Conservation (phyloP, 1,140 invertebrate genomes). For the Penaeus vannamei region DNA sequence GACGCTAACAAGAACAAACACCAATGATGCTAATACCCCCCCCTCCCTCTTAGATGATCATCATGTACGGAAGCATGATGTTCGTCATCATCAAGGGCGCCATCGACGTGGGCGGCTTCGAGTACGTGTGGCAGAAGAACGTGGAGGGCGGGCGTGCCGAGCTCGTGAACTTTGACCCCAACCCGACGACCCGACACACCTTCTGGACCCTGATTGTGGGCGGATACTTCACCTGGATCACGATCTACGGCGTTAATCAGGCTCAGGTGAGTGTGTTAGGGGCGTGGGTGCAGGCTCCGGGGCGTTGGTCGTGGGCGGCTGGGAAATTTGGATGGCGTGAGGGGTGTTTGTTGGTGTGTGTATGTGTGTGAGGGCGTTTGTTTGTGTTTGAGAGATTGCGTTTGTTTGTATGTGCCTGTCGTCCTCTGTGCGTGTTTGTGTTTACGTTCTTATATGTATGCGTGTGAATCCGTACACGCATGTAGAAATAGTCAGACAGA, state of each 20-base stretch:
- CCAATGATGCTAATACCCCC: too few species aligned
- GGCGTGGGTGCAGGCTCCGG: too few species aligned
- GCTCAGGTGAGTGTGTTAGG: conserved; percentile 77
- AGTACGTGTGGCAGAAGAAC: conserved; percentile 59
- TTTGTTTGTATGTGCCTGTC: neutral
- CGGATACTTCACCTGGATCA: conserved; percentile 93
- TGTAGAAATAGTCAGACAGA: too few species aligned
- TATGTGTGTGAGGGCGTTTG: too few species aligned
- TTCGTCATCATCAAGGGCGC: conserved; percentile 77
- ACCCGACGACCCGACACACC: conserved; percentile 87
- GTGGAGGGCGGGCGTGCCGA: conserved; percentile 41
- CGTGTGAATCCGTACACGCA: too few species aligned
- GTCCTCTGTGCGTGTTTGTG: too few species aligned
- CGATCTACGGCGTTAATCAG: conserved; percentile 94
- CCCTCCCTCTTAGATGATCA: conserved; percentile 47
- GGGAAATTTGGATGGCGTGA: too few species aligned
- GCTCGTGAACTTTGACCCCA: conserved; percentile 73
- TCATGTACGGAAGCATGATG: conserved; percentile 77
- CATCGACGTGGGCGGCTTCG: conserved; percentile 63
- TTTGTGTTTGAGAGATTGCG: too few species aligned
- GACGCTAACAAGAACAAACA: too few species aligned
- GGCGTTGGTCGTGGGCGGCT: too few species aligned
- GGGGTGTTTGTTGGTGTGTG: too few species aligned
- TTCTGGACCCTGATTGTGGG: conserved; percentile 91
- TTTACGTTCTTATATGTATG: too few species aligned